These are phyloP conservation scores for Laodelphax striatellus DNA, from an alignment of 1,140 invertebrate species.

Conservation along the genomic window DNA sequence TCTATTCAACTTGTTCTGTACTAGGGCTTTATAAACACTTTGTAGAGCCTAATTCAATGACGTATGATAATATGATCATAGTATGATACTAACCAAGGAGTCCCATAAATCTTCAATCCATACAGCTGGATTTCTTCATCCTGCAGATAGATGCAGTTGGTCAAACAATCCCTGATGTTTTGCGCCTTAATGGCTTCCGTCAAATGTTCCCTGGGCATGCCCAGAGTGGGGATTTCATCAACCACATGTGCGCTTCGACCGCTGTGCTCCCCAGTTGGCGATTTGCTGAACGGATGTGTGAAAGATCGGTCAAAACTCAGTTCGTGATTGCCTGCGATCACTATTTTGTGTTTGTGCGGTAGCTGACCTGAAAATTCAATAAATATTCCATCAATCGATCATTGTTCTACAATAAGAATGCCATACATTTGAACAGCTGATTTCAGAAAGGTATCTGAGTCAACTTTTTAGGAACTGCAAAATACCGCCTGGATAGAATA, in stretches of 20 bases:
- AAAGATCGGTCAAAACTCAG: constrained; percentile 68
- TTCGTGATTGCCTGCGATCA: constrained; percentile 85
- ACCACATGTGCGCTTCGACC: constrained; percentile 37
- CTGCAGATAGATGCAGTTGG: constrained; percentile 69
- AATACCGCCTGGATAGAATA: no score
- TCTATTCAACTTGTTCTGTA: no score
- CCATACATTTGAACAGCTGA: no score
- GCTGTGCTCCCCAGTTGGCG: constrained; percentile 26
- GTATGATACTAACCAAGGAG: constrained; percentile 54
- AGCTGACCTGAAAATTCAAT: constrained; percentile 42
- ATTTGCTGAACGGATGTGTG: constrained; percentile 41
- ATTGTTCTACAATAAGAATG: no score
- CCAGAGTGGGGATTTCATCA: constrained; percentile 53
- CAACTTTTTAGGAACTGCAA: no score
- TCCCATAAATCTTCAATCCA: constrained; percentile 75
- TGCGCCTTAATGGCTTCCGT: constrained; percentile 46
- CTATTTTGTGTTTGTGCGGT: constrained; percentile 73
- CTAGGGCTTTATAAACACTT: no score
- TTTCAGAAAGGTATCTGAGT: no score
- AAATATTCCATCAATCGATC: not conserved
- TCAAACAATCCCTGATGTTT: constrained; percentile 53
- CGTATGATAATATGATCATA: no score
- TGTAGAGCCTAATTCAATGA: no score
- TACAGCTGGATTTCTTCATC: constrained; percentile 52
- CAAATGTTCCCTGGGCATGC: constrained; percentile 49